A percentile compares a stretch with the other conserved stretches of the same genome.
Evolutionary conservation across 2,888 invertebrate species (phyloP).

Genomic region (Rhabditoides inermis): DNA sequence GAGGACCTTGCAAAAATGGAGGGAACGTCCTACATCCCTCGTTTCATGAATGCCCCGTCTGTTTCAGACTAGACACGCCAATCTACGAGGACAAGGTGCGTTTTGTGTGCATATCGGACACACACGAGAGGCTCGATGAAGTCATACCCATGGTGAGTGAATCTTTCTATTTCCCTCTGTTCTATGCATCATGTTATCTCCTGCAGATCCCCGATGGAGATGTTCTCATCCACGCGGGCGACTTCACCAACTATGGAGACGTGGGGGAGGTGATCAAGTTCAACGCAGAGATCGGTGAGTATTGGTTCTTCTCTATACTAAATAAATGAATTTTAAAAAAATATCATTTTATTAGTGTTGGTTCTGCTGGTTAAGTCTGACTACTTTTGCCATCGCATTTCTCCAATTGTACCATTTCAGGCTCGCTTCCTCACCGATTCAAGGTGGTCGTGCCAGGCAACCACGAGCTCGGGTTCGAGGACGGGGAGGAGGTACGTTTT

Average conservation of each 20-base stretch:
- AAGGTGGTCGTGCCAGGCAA: constrained; percentile 43
- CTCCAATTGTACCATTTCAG: constrained; percentile 10
- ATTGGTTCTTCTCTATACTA: background rate
- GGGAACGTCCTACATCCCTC: too few relatives aligned
- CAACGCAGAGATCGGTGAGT: constrained; percentile 47
- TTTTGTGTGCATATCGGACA: constrained; percentile 48
- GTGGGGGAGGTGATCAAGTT: constrained; percentile 50
- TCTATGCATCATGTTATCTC: constrained; percentile 11
- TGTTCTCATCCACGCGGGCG: constrained; percentile 49
- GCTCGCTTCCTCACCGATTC: constrained; percentile 38
- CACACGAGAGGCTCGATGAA: constrained; percentile 46
- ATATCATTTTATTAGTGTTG: too few relatives aligned
- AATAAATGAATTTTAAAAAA: too few relatives aligned
- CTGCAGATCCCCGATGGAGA: constrained; percentile 39
- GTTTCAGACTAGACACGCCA: constrained; percentile 41
- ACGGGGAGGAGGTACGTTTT: constrained; percentile 29
- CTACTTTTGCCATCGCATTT: background rate
- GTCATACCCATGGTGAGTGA: background rate
- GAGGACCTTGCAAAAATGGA: background rate
- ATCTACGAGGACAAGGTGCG: constrained; percentile 37
- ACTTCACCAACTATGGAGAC: constrained; percentile 50
- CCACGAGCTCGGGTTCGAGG: constrained; percentile 40
- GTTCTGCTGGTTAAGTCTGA: too few relatives aligned
- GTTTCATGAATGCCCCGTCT: background rate
- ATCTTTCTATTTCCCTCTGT: background rate